Evolutionary conservation across 2,113 vertebrate species (phyloP).

Genomic region (Zosterops pallidus): DNA sequence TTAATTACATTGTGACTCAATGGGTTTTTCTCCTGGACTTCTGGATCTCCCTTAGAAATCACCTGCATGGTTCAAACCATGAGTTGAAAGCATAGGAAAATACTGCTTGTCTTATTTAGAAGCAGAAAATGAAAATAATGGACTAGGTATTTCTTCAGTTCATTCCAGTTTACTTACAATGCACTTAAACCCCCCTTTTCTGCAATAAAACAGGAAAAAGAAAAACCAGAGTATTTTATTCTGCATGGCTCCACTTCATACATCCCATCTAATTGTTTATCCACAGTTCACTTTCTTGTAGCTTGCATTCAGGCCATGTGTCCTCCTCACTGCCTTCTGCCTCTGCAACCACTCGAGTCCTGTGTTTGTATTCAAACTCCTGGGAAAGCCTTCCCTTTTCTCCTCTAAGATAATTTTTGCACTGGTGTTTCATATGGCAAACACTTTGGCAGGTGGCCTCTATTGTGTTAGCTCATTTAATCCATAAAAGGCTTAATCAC

Average conservation of each 20-base stretch:
- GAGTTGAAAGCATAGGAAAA: background rate
- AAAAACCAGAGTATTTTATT: background rate
- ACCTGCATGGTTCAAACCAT: background rate
- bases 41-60: background rate
- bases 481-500: slow-evolving; percentile 7
- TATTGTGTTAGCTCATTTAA: background rate
- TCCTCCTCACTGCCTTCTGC: background rate
- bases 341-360: background rate
- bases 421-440: background rate
- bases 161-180: background rate
- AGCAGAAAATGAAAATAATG: background rate
- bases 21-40: background rate
- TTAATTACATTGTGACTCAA: background rate
- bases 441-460: background rate
- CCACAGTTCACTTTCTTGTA: background rate
- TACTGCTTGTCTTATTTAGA: background rate
- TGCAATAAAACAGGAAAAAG: background rate
- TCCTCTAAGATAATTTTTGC: background rate
- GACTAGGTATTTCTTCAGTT: background rate
- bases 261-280: background rate
- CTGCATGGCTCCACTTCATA: background rate
- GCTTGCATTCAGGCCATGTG: background rate
- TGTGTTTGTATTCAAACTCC: background rate
- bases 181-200: background rate
- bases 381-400: slow-evolving; percentile 16